These are phyloP conservation scores for Saccostrea echinata DNA, from an alignment of 1,140 invertebrate species.

Conservation along the genomic window DNA sequence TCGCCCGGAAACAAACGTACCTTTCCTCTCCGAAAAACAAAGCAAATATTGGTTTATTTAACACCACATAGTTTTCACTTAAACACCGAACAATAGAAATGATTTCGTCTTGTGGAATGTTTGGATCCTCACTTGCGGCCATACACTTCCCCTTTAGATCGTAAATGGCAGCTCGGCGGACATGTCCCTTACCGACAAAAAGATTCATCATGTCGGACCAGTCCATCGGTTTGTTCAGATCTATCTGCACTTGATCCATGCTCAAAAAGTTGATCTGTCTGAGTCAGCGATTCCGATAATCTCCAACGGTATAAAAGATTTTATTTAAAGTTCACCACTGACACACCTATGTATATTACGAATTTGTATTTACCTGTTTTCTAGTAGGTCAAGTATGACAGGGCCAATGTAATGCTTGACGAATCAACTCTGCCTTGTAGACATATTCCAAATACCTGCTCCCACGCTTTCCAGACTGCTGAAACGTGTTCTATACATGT, in stretches of 20 bases:
- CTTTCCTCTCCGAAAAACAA: slow-evolving; percentile 56
- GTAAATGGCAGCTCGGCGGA: slow-evolving; percentile 55
- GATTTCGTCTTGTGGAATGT: slow-evolving; percentile 54
- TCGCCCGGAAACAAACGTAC: slow-evolving; percentile 54
- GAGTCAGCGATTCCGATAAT: not conserved
- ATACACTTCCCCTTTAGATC: slow-evolving; percentile 56
- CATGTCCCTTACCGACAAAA: slow-evolving; percentile 53
- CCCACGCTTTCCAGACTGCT: not conserved
- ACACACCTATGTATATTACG: not conserved
- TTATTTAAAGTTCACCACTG: slow-evolving; percentile 22
- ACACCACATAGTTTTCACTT: slow-evolving; percentile 43
- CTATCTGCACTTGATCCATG: not conserved
- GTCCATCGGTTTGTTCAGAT: slow-evolving; percentile 44
- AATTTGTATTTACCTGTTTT: slow-evolving; percentile 25
- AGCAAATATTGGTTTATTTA: slow-evolving; percentile 53
- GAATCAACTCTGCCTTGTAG: not conserved
- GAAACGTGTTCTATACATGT: no score
- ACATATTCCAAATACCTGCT: not conserved
- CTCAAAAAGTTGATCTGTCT: not conserved
- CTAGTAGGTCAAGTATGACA: slow-evolving; percentile 31
- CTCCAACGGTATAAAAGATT: not conserved
- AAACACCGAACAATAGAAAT: slow-evolving; percentile 50
- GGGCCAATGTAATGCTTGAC: slow-evolving; percentile 21
- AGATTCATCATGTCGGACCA: slow-evolving; percentile 54
- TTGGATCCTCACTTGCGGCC: slow-evolving; percentile 47